These are phyloP conservation scores for Bryconaethiops microstoma DNA, from an alignment of 2,797 vertebrate genomes.

Conservation along the genomic window DNA sequence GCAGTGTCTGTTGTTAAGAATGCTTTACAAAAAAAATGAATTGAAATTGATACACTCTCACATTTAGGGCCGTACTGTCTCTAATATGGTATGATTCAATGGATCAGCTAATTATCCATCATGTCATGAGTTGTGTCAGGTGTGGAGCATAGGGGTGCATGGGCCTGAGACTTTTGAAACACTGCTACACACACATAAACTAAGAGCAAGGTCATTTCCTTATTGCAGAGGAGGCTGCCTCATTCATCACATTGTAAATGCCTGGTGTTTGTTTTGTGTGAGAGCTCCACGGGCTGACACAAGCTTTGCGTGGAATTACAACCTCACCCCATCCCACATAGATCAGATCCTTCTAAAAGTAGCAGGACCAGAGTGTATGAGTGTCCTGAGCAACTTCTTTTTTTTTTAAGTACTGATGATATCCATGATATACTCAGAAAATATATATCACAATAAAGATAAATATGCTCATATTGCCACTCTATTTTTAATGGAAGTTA, in stretches of 20 bases:
- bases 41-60: neutral
- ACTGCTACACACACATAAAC: constrained; percentile 26
- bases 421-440: no score
- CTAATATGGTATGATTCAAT: no score
- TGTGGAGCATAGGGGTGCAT: neutral
- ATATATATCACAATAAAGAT: no score
- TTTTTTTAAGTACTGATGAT: no score
- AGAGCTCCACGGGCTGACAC: constrained; percentile 3
- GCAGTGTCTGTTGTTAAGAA: no score
- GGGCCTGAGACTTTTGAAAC: neutral
- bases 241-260: constrained; percentile 37
- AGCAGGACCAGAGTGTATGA: constrained; percentile 11
- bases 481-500: no score
- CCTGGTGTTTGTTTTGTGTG: neutral
- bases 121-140: neutral
- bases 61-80: neutral
- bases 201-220: constrained; percentile 32
- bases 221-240: neutral
- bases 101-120: neutral
- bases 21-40: no score
- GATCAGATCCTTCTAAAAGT: constrained; percentile 10
- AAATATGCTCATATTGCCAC: no score
- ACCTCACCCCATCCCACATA: neutral
- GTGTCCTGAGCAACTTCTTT: neutral
- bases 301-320: constrained; percentile 2